phyloP scores from a whole-genome alignment of 2,113 vertebrate species.

The Pampusana beccarii region DNA sequence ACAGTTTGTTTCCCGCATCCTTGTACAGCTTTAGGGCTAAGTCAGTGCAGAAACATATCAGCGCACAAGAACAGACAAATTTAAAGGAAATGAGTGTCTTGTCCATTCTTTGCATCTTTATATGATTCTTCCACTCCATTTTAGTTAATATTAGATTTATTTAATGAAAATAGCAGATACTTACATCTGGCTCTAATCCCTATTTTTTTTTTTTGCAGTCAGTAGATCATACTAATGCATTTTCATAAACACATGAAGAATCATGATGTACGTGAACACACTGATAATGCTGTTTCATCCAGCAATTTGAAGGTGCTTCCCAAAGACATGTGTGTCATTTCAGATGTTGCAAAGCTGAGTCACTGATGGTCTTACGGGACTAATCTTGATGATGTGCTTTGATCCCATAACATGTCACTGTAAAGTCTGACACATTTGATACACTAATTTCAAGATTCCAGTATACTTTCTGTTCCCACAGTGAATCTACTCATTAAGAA shows the following conservation, averaged over 20 bases:
- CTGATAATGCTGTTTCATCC: neutral
- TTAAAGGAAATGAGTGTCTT: neutral
- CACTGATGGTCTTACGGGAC: slow-evolving; percentile 13
- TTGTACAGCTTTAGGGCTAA: neutral
- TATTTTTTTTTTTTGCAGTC: neutral
- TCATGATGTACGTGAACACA: neutral
- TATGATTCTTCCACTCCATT: neutral
- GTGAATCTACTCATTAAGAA: neutral
- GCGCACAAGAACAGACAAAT: neutral
- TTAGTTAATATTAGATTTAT: neutral
- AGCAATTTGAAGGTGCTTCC: neutral
- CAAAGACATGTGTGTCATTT: neutral
- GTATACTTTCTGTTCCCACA: neutral
- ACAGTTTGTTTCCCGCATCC: neutral
- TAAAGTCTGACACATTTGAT: neutral
- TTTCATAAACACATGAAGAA: neutral
- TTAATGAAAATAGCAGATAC: neutral
- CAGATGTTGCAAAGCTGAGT: slow-evolving; percentile 21
- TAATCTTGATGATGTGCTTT: slow-evolving; percentile 1
- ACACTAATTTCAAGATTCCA: neutral
- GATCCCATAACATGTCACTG: neutral
- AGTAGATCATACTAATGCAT: neutral
- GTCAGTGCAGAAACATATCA: neutral
- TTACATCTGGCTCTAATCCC: neutral
- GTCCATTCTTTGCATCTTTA: neutral